Percentiles rank a stretch among this genome's conserved stretches.
phyloP scores from a whole-genome alignment of 2,113 vertebrate genomes.

The Toxostoma redivivum region DNA sequence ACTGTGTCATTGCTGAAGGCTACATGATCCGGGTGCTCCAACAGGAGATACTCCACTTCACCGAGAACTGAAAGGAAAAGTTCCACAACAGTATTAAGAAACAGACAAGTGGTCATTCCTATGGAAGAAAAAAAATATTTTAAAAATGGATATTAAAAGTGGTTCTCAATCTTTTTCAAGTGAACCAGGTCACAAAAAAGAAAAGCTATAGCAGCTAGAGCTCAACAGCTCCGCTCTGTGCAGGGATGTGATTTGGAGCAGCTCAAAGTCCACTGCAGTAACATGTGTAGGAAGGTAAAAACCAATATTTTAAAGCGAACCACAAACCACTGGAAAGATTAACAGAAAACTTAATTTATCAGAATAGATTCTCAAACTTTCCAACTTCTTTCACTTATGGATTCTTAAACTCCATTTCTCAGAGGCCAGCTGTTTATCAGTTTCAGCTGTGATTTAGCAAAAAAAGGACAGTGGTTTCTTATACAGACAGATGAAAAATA shows the following conservation, averaged over 20 bases:
- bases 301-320: not conserved
- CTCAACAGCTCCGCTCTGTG: not conserved
- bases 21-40: constrained; percentile 81
- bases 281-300: not conserved
- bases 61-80: constrained; percentile 79
- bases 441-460: not conserved
- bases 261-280: not conserved
- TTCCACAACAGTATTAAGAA: not conserved
- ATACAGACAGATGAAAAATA: constrained; percentile 1
- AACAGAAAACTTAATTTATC: not conserved
- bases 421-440: not conserved
- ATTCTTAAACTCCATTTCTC: not conserved
- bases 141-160: not conserved
- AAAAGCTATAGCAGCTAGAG: not conserved
- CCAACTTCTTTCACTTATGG: not conserved
- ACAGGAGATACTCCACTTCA: constrained; percentile 73
- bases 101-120: not conserved
- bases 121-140: not conserved
- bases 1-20: constrained; percentile 88
- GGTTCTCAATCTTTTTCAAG: not conserved
- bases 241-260: not conserved
- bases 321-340: not conserved
- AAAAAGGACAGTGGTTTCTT: not conserved
- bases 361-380: not conserved
- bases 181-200: not conserved